A percentile compares a stretch with the other conserved stretches of the same genome.
Evolutionary conservation across 92 coral and sea anemone species (phyloP).

Genomic region (Epizoanthus scotinus): DNA sequence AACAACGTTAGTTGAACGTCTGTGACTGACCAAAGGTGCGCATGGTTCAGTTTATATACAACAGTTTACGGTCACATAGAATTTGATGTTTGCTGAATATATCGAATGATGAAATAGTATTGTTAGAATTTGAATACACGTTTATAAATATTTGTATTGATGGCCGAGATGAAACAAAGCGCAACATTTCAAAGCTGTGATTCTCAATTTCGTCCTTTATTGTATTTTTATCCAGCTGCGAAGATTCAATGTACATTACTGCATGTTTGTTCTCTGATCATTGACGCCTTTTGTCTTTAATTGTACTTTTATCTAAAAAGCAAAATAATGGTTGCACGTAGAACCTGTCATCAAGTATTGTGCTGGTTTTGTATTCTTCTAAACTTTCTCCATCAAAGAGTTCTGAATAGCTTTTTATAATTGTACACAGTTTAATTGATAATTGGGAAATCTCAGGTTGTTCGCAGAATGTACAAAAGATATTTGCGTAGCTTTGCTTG

Average conservation of each 20-base stretch:
- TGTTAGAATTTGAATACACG: neutral
- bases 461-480: too few relatives aligned
- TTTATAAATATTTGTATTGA: neutral
- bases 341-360: too few relatives aligned
- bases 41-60: neutral
- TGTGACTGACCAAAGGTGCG: neutral
- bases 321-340: too few relatives aligned
- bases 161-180: neutral
- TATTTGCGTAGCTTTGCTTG: too few relatives aligned
- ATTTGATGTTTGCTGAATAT: neutral
- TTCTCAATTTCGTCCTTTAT: neutral
- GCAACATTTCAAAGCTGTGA: neutral
- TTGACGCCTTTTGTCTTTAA: too few relatives aligned
- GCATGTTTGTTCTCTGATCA: too few relatives aligned
- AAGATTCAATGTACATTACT: neutral
- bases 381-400: too few relatives aligned
- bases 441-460: too few relatives aligned
- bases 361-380: too few relatives aligned
- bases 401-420: too few relatives aligned
- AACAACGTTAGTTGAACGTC: neutral
- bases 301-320: too few relatives aligned
- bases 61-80: neutral
- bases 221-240: constrained; percentile 15
- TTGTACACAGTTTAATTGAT: too few relatives aligned
- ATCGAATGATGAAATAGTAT: neutral